Percentiles rank a stretch among this genome's conserved stretches.
These are phyloP conservation scores for Atrichornis clamosus DNA, from an alignment of 2,113 vertebrate genomes.

Conservation along the genomic window DNA sequence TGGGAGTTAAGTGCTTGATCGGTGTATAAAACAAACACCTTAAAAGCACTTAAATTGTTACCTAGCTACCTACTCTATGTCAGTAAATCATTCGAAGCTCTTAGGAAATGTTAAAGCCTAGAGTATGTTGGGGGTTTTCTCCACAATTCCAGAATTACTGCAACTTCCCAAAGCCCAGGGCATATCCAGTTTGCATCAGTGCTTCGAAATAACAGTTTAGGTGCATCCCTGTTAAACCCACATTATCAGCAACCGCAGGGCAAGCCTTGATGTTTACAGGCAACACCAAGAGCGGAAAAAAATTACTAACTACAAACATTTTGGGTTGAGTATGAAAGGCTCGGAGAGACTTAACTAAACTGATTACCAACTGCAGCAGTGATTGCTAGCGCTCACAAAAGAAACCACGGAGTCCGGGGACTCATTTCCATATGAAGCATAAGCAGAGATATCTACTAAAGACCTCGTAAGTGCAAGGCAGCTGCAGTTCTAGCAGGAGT, in stretches of 20 bases:
- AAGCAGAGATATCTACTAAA: not conserved
- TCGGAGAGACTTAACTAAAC: constrained; percentile 5
- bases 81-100: not conserved
- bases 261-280: not conserved
- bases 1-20: not conserved
- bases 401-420: not conserved
- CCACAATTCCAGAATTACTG: not conserved
- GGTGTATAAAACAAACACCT: not conserved
- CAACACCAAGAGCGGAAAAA: not conserved
- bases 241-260: not conserved
- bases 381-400: not conserved
- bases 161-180: not conserved
- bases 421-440: not conserved
- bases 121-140: not conserved
- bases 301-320: not conserved
- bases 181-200: not conserved
- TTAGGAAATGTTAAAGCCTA: not conserved
- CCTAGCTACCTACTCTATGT: not conserved
- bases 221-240: not conserved
- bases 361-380: not conserved
- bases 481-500: not conserved
- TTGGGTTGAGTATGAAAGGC: not conserved
- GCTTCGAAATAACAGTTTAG: not conserved
- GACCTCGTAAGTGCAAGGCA: not conserved
- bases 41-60: not conserved